Conservation (phyloP, 2,888 invertebrate genomes). For the Orgyia antiqua region DNA sequence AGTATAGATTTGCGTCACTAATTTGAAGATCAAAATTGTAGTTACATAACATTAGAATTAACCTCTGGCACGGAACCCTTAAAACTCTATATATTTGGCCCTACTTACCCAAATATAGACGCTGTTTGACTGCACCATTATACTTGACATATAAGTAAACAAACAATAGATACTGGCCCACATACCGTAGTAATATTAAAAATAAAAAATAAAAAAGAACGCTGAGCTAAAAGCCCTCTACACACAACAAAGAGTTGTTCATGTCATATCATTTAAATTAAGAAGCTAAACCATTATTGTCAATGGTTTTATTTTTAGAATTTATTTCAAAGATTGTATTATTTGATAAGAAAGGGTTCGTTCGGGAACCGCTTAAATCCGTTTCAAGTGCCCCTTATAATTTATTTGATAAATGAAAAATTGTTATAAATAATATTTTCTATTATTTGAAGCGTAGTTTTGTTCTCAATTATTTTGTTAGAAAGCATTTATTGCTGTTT, state of each 20-base stretch:
- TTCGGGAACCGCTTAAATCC: constrained; percentile 2
- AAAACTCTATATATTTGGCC: no score
- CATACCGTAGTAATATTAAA: not conserved
- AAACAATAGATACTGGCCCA: not conserved
- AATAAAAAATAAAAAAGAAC: not conserved
- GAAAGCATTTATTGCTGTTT: no score
- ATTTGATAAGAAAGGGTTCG: constrained; percentile 9
- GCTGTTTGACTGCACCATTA: no score
- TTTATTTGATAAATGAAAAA: constrained; percentile 3
- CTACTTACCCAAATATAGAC: no score
- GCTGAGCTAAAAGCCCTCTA: constrained; percentile 1
- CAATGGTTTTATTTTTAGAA: constrained; percentile 8
- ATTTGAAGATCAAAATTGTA: no score
- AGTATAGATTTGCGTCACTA: no score
- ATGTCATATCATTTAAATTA: constrained; percentile 6
- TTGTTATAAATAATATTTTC: not conserved
- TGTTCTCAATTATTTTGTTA: no score
- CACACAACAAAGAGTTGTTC: constrained; percentile 3
- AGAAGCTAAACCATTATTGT: constrained; percentile 6
- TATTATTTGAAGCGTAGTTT: no score
- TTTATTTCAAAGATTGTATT: constrained; percentile 6
- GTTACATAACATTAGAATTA: no score
- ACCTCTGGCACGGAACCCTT: no score
- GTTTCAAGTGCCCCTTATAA: constrained; percentile 3
- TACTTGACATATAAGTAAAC: no score